These are phyloP conservation scores for Pelvicachromis taeniatus DNA, from an alignment of 2,113 vertebrate genomes.

Conservation along the genomic window DNA sequence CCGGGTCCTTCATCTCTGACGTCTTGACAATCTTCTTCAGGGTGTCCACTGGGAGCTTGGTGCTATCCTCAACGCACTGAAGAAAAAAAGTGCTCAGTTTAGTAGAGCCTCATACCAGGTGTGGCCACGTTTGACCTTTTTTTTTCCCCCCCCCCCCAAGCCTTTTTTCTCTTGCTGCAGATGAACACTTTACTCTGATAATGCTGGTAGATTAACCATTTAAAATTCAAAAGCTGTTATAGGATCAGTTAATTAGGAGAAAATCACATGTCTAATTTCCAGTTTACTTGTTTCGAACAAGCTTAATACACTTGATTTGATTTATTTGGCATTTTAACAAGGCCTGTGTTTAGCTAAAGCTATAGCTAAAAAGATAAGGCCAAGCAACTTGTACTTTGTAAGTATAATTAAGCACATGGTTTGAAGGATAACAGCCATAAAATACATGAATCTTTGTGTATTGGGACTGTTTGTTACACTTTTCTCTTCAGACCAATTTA, in stretches of 20 bases:
- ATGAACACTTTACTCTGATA: background rate
- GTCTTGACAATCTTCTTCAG: slow-evolving; percentile 7
- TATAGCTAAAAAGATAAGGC: background rate
- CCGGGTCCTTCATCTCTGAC: slow-evolving; percentile 38
- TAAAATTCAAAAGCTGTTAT: background rate
- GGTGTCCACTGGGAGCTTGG: accelerated
- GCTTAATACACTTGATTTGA: background rate
- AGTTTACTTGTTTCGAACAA: accelerated
- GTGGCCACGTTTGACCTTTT: background rate
- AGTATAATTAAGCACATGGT: background rate
- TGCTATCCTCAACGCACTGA: slow-evolving; percentile 55
- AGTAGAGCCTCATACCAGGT: background rate
- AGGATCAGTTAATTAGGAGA: background rate
- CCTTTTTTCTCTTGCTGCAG: background rate
- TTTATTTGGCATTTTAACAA: background rate
- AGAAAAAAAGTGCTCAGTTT: background rate
- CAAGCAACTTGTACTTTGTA: background rate
- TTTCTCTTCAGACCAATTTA: background rate
- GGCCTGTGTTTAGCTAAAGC: background rate
- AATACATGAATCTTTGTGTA: background rate
- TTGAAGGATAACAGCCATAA: background rate
- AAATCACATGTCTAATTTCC: background rate
- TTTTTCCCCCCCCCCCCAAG: too few species aligned
- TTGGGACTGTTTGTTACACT: background rate
- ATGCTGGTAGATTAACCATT: accelerated